Evolutionary conservation across 2,888 invertebrate species (phyloP), one percentile per base, ranked within the genome.

Genomic region (Siphlonurus alternatus): DNA sequence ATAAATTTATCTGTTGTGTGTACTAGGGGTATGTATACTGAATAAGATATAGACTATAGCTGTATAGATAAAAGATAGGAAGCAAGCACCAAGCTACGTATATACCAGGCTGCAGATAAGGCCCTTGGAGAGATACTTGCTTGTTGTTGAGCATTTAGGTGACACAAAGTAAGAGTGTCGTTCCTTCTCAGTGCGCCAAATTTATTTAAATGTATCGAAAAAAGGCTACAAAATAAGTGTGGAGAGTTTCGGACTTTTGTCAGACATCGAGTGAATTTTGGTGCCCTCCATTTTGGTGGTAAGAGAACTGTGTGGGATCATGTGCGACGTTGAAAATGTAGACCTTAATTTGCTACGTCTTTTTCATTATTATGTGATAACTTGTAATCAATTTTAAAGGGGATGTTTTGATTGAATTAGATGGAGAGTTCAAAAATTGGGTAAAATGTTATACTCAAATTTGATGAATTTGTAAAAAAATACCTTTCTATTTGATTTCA

Each of bases 41-140:
- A 56, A 56, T 56, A 56, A 56, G 56, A 56, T 56, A 56, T 56
- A 56, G 56, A 20, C 56, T 56, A n/a, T 56, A 22, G 19, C 19
- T 56, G 22, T 56, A 56, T 56, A 56, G 56, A 56, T 56, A 56
- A 56, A 56, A 56, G 56, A 56, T 56, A 56, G 56, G 56, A 56
- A 22, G 56, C 38, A 38, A 38, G 38, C 38, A n/a, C n/a, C n/a
- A 38, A 38, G 38, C 38, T 10, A 38, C n/a, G n/a, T n/a, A n/a
- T n/a, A n/a, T 10, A 38, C 38, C 5, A 10, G 38, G 15, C 5
- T 5, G 38, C 38, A 38, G 38, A 38, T 38, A 38, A 38, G 38
- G 38, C 38, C 7, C 5, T 38, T 38, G 15, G 38, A 38, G 38
- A 38, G 38, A 38, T 10, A 38, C 7, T 15, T 38, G 15, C 38